Evolutionary conservation across 2,797 vertebrate genomes (phyloP).

Genomic region (Notamacropus eugenii): DNA sequence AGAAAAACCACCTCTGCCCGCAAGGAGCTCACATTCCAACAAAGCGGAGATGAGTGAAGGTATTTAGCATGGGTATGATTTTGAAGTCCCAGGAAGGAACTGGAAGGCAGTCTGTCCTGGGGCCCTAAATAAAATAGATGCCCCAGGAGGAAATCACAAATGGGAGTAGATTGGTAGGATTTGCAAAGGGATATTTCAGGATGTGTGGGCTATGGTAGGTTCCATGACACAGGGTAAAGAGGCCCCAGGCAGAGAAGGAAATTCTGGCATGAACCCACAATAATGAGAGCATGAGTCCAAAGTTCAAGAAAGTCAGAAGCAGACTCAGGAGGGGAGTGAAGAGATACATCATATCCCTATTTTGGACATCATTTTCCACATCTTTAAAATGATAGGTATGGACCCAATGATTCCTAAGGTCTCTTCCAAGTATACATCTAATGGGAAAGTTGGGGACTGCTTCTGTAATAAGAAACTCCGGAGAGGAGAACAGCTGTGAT

Average conservation of each 20-base stretch:
- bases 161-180: neutral
- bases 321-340: neutral
- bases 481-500: neutral
- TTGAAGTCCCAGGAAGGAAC: neutral
- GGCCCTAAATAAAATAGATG: neutral
- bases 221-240: neutral
- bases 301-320: neutral
- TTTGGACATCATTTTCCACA: neutral
- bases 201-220: neutral
- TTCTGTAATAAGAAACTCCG: neutral
- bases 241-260: neutral
- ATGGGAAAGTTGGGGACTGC: neutral
- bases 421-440: neutral
- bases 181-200: neutral
- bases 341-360: neutral
- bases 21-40: neutral
- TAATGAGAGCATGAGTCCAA: neutral
- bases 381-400: neutral
- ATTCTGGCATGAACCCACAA: neutral
- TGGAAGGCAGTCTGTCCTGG: neutral
- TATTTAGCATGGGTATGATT: neutral
- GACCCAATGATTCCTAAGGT: neutral
- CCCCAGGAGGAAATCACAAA: neutral
- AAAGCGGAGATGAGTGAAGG: neutral
- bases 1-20: neutral